Evolutionary conservation across 2,888 invertebrate genomes (phyloP), one percentile per base, ranked within the genome.

Genomic region (Drosophila villosipedis): DNA sequence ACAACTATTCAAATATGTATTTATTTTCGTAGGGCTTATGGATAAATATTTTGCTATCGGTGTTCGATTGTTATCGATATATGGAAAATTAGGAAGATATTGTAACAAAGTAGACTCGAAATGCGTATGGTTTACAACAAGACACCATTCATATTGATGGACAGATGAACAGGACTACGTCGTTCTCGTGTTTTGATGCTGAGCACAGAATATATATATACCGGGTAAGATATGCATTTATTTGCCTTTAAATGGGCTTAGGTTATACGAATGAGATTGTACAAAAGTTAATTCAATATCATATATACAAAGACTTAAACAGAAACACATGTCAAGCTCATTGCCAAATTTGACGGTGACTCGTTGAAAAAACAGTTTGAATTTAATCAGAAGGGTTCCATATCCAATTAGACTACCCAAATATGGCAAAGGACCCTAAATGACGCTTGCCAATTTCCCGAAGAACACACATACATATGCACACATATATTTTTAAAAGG

Each of bases 301-400:
- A 39, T n/a, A 41, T 37, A 41, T n/a, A 41, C 10, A n/a, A 41
- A 12, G n/a, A n/a, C 5, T n/a, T 41, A n/a, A n/a, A 12, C 10
- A 14, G 22, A 16, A 47, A 9, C 16, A 47, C 22, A 47, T 25
- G 25, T 19, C 2, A 33, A 30, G 12, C 33, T 37, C 16, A 10
- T 37, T 30, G 12, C 14, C 41, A 70, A 16, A 12, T 12, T 43
- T 5, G 4, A 37, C 30, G 54, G 35, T 25, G 31, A 37, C 25
- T 57, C n/a, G 43, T 25, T 14, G 5, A 16, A 55, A 58, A 50
- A 54, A 49, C 58, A n/a, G n/a, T 52, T 61, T 30, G 6, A 67
- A 62, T 68, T 72, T 73, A 63, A 80, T 72, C 68, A 73, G 68
- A 63, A 52, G 53, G 49, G 47, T 31, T 69, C 4, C 30, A 31